Conservation (phyloP, 2,113 vertebrate genomes). For the Saccopteryx bilineata region DNA sequence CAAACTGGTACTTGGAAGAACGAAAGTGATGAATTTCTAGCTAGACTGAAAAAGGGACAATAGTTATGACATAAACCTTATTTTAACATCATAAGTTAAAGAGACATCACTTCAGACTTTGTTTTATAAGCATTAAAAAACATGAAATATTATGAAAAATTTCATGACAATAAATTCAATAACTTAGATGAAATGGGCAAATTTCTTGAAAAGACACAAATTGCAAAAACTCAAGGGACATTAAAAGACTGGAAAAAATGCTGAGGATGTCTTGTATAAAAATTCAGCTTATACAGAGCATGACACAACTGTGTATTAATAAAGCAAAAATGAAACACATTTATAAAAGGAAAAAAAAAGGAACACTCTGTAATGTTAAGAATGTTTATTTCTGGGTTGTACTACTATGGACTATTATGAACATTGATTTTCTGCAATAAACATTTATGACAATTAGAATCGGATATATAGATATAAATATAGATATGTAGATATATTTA, state of each 20-base stretch:
- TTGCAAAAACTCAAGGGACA: neutral
- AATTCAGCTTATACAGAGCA: neutral
- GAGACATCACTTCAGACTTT: neutral
- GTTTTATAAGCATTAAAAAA: neutral
- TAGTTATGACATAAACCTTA: neutral
- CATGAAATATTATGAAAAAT: neutral
- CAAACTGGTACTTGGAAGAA: neutral
- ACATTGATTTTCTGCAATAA: neutral
- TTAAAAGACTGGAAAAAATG: neutral
- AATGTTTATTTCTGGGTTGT: neutral
- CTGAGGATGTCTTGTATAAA: neutral
- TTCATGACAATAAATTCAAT: neutral
- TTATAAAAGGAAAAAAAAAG: neutral
- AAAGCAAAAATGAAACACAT: slow-evolving; percentile 31
- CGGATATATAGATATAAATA: neutral
- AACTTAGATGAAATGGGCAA: neutral
- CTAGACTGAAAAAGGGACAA: neutral
- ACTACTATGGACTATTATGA: neutral
- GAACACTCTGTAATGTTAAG: neutral
- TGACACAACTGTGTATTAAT: neutral
- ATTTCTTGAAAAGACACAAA: slow-evolving; percentile 24
- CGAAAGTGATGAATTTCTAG: neutral
- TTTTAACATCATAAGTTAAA: neutral
- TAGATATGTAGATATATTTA: neutral
- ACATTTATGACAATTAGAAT: neutral